Percentiles rank a stretch among this genome's conserved stretches.
These are phyloP conservation scores for Phrynocephalus forsythii DNA, from an alignment of 2,797 vertebrate genomes.

Conservation along the genomic window DNA sequence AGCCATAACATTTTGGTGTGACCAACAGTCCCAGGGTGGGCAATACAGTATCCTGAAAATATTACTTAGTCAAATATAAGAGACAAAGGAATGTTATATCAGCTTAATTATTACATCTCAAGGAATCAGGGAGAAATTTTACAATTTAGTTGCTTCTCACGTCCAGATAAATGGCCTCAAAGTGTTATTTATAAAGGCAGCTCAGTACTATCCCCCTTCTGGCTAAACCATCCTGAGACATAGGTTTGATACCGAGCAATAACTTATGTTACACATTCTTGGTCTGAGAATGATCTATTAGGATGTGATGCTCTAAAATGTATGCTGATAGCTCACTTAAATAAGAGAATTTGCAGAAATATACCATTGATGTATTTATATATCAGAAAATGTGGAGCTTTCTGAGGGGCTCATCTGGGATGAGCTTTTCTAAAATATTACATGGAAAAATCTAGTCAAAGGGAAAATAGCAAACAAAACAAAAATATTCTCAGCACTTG, in stretches of 20 bases:
- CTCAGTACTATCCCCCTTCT: not conserved
- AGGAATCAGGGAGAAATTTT: not conserved
- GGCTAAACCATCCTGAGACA: not conserved
- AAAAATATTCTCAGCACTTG: too few relatives aligned
- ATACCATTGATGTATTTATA: not conserved
- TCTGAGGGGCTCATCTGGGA: not conserved
- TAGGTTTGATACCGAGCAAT: not conserved
- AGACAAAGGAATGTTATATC: not conserved
- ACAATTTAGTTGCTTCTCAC: slow-evolving; percentile 7
- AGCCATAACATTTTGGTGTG: not conserved
- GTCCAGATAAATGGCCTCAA: not conserved
- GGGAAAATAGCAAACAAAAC: too few relatives aligned
- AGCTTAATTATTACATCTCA: not conserved
- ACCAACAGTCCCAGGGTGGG: not conserved
- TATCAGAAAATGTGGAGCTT: not conserved
- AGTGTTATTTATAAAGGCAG: slow-evolving; percentile 1
- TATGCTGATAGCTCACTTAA: not conserved
- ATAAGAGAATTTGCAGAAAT: slow-evolving; percentile 2
- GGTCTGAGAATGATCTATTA: not conserved
- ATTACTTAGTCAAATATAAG: not conserved
- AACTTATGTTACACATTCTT: slow-evolving; percentile 7
- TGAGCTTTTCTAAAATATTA: too few relatives aligned
- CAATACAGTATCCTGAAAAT: not conserved
- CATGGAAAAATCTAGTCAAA: too few relatives aligned
- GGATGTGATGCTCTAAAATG: rapidly evolving